Evolutionary conservation across 2,888 invertebrate genomes (phyloP), one percentile per base, ranked within the genome.

Genomic region (Tigriopus californicus): DNA sequence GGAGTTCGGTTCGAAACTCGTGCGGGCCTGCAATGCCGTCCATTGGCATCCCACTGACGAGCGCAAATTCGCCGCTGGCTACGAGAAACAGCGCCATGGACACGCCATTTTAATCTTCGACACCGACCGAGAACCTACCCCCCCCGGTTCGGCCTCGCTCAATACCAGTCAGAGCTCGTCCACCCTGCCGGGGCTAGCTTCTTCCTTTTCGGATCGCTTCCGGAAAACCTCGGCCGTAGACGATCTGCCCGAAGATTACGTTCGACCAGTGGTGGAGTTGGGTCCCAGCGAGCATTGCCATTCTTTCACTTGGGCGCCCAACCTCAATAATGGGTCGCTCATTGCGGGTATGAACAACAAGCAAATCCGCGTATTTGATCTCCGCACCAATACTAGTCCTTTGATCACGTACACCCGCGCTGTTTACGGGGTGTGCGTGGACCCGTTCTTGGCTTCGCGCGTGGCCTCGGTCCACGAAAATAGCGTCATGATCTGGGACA

Each of bases 81-180:
- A 92, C 66, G 94, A 94, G 67, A 88, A 87, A 69, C 83, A 88
- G 69, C 79, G 90, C 63, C 83, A 85, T 42, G 94, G 94, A 70
- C 82, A 83, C 69, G 88, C 87, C 61, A 80, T 94, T 46, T 75
- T 88, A 8, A 76, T 94, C 52, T 95, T 92, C 91, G 92, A 95
- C 71, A 81, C 87, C 15, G 70, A 72, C 48, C 20, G n/a, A 2
- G 15, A 24, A 20, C 52, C 44, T 5, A 44, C 15, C 3, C 44
- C n/a, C 15, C 44, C 44, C 18, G 44, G 18, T n/a, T n/a, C 24
- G 33, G 52, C 52, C 11, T 51, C 52, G 52, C 20, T 22, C 13
- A 22, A 18, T 51, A 68, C 66, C 66, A 74, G 70, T 65, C 76
- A 69, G 69, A 71, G 15, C 18, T n/a, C 18, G 18, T n/a, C 44